These are phyloP conservation scores for Nipponacmea schrenckii DNA, from an alignment of 2,888 invertebrate species.

Conservation along the genomic window DNA sequence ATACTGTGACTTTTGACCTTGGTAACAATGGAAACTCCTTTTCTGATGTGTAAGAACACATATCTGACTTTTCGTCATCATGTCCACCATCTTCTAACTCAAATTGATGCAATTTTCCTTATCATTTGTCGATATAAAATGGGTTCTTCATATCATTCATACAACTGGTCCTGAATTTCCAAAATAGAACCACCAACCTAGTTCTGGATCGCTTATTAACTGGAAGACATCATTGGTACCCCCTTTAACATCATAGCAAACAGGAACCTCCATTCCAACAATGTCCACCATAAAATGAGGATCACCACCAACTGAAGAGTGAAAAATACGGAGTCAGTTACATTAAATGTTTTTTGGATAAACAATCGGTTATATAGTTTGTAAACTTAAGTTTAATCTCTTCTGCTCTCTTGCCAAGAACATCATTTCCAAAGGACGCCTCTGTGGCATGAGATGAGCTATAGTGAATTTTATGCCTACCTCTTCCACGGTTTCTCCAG, in stretches of 20 bases:
- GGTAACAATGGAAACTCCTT: no score
- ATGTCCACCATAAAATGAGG: conserved; percentile 49
- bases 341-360: neutral
- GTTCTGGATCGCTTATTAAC: conserved; percentile 34
- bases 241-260: conserved; percentile 46
- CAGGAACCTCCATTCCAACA: conserved; percentile 34
- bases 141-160: no score
- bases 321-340: neutral
- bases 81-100: no score
- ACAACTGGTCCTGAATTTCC: no score
- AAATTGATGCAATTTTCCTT: no score
- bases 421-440: neutral
- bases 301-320: conserved; percentile 33
- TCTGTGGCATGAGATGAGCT: no score
- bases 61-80: no score
- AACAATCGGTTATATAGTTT: no score
- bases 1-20: no score
- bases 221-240: conserved; percentile 33
- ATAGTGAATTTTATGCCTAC: neutral
- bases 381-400: conserved; percentile 13
- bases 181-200: conserved; percentile 25
- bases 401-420: conserved; percentile 14
- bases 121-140: no score
- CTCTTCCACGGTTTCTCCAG: neutral
- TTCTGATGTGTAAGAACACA: no score